Evolutionary conservation across 1,140 invertebrate genomes (phyloP).

Genomic region (Goniozus legneri): DNA sequence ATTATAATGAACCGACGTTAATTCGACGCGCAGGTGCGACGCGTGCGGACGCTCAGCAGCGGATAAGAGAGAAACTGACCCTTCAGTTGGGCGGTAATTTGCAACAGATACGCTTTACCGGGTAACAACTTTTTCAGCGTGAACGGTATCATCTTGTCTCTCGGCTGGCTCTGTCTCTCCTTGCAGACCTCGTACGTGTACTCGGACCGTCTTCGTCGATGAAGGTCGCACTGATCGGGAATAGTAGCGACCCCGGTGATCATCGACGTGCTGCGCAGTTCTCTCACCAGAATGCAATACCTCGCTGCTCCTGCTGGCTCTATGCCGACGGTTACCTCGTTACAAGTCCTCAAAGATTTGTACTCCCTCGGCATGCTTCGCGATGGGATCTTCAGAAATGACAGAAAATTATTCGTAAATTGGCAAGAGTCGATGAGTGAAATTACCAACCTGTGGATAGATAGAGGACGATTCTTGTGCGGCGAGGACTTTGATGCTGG

Average conservation of each 20-base stretch:
- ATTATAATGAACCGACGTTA: no score
- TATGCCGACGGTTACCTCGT: conserved; percentile 41
- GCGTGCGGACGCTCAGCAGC: conserved; percentile 32
- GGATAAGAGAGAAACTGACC: conserved; percentile 42
- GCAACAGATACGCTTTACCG: conserved; percentile 38
- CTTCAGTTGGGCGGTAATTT: conserved; percentile 38
- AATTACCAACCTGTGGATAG: conserved; percentile 43
- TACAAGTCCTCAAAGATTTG: conserved; percentile 35
- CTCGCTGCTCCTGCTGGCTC: conserved; percentile 40
- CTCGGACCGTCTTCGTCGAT: conserved; percentile 38
- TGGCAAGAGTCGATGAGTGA: no score
- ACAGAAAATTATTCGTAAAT: conserved; percentile 1
- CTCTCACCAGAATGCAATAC: conserved; percentile 41
- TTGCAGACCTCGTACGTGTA: conserved; percentile 38
- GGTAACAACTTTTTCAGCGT: conserved; percentile 37
- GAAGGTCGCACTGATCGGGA: conserved; percentile 38
- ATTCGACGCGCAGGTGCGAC: conserved; percentile 23
- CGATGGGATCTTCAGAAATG: conserved; percentile 31
- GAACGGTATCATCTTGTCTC: conserved; percentile 34
- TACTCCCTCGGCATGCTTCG: conserved; percentile 41
- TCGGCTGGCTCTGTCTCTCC: conserved; percentile 31
- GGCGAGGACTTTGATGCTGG: conserved; percentile 43
- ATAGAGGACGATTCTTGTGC: conserved; percentile 39
- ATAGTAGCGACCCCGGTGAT: conserved; percentile 28
- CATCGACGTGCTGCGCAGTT: conserved; percentile 26